Base-by-base conservation (phyloP, 2,113 vertebrate genomes). In the Gymnarchus niloticus region DNA sequence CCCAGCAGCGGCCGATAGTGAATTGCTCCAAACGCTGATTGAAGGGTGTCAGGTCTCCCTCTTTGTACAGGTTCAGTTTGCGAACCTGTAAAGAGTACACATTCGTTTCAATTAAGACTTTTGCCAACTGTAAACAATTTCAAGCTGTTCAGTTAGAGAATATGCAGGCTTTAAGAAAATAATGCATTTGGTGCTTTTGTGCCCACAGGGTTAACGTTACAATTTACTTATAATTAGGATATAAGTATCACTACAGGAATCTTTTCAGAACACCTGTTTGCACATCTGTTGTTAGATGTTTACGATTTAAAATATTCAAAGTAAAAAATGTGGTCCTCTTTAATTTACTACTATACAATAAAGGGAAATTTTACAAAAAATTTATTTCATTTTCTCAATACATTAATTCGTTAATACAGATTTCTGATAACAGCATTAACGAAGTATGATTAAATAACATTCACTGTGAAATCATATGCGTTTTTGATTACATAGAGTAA, bases 31-130 rank as follows among this genome's bases (percentile, higher is more conserved):
- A 92, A 84, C 95, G 90, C 92, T 99, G 97, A 87, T 95, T 96
- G 91, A 95, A 98, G n/a, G 96, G 96, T 0, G 98, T 99, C 37
- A 88, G 51, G 48, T 99, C 96, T 23, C 97, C 97, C 90, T 98
- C 94, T 0, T 90, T 81, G 65, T 97, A 99, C 81, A 99, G 87
- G 89, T 99, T 99, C 81, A 96, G 85, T 37, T 88, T 93, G 37
- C 96, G 91, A 33, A 99, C 97, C 98, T 99, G 91, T 87, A 89
- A 85, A 90, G 0, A 73, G 0, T 86, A n/a, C 57, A 83, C 69
- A 73, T 78, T 78, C 44, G n/a, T 78, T 48, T 48, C 7, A 48
- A 48, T 78, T 78, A 17, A 48, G 9, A n/a, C n/a, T n/a, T n/a
- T n/a, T 73, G 65, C 41, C 65, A 73, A 7, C 0, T 48, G 41